A percentile compares a stretch with the other conserved stretches of the same genome.
These are phyloP conservation scores for Elegia similella DNA, from an alignment of 2,888 invertebrate genomes.

Conservation along the genomic window DNA sequence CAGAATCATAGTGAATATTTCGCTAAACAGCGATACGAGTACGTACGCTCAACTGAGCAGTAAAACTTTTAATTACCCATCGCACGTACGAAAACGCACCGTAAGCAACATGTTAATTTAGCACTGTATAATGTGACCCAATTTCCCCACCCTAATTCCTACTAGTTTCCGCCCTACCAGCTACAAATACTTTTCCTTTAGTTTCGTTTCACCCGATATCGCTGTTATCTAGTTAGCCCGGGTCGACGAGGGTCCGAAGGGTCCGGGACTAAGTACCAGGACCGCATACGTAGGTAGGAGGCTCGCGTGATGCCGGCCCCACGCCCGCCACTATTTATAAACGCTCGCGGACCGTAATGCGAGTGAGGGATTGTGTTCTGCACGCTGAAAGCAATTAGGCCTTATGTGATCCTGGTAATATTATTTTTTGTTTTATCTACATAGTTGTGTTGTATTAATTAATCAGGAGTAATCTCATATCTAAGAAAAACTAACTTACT, in stretches of 20 bases:
- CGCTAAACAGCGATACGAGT: neutral
- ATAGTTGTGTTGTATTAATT: conserved; percentile 26
- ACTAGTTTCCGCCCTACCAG: conserved; percentile 63
- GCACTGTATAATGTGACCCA: conserved; percentile 57
- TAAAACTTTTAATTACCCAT: conserved; percentile 19
- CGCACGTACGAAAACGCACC: conserved; percentile 22
- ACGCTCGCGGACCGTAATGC: conserved; percentile 56
- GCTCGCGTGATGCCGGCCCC: conserved; percentile 50
- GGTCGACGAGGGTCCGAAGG: conserved; percentile 78
- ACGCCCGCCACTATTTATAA: conserved; percentile 57
- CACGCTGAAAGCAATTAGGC: conserved; percentile 67
- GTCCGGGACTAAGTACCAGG: conserved; percentile 63
- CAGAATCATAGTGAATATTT: too few relatives aligned
- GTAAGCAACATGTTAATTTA: conserved; percentile 59
- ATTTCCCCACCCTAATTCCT: conserved; percentile 59
- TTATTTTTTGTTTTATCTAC: conserved; percentile 33
- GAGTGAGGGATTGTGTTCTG: conserved; percentile 65
- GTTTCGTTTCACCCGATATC: conserved; percentile 74
- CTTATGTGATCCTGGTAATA: conserved; percentile 55
- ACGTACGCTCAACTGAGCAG: neutral
- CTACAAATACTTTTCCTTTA: conserved; percentile 76
- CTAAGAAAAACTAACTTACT: too few relatives aligned
- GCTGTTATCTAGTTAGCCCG: conserved; percentile 78
- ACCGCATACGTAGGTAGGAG: conserved; percentile 58
- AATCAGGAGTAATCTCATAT: neutral